A percentile compares a stretch with the other conserved stretches of the same genome.
phyloP scores from a whole-genome alignment of 2,113 vertebrate genomes.

The Columbina picui region DNA sequence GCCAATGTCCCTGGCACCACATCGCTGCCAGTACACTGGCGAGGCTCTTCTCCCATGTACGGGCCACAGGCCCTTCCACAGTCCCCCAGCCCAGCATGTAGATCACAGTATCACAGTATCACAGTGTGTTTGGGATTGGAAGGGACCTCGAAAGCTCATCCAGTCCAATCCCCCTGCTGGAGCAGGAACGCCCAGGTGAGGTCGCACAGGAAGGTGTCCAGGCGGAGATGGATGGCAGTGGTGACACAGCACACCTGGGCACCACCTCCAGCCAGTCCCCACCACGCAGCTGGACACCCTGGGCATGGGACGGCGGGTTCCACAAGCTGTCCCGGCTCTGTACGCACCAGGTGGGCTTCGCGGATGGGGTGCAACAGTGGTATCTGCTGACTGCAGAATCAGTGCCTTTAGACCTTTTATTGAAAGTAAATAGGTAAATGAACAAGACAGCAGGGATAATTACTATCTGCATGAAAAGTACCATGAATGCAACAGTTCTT shows the following conservation, averaged over 20 bases:
- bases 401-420: background rate
- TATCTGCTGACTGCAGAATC: background rate
- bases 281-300: fast-evolving
- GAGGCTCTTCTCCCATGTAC: background rate
- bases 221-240: background rate
- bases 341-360: background rate
- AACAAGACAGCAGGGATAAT: background rate
- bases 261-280: fast-evolving
- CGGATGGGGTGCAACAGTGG: background rate
- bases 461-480: background rate
- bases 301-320: fast-evolving
- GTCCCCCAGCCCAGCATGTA: background rate
- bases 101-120: too few relatives aligned
- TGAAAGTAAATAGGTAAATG: background rate
- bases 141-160: too few relatives aligned
- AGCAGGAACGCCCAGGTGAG: too few relatives aligned
- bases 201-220: too few relatives aligned
- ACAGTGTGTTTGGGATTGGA: too few relatives aligned
- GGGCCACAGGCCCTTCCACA: fast-evolving
- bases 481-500: background rate
- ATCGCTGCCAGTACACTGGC: background rate
- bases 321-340: background rate
- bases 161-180: too few relatives aligned
- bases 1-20: background rate
- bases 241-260: background rate